Base-by-base conservation (phyloP, 2,888 invertebrate species). In the Balanococcus diminutus region DNA sequence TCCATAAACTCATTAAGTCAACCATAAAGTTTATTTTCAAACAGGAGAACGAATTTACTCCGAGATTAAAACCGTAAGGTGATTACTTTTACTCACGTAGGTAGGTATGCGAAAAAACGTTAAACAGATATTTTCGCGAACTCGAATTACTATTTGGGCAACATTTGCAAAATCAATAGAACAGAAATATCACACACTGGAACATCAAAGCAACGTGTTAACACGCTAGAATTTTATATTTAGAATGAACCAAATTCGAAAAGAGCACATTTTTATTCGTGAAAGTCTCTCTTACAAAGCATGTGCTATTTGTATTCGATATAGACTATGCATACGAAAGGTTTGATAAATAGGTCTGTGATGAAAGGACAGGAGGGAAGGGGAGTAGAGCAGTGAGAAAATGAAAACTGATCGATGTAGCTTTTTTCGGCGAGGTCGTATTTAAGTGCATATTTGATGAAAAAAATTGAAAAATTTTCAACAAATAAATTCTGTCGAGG, bases 191-290 rank as follows among this genome's bases (percentile, higher is more conserved):
- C 36, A 8, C 28, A 11, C 2, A 67, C 28, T 28, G 32, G 28
- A 75, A 75, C 75, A 75, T 75, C 75, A 75, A 75, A 75, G 75
- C 36, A 32, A 31, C 67, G 28, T 28, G 51, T 75, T 75, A 67
- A 75, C 75, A 75, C 61, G 61, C 61, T 67, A 67, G 14, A 28
- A 67, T 28, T 75, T 75, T 75, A 75, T 75, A 75, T 75, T 75
- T 75, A 75, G 75, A 75, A 75, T 32, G 32, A 75, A 75, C 31
- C 36, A 36, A 32, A 75, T 75, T 32, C 32, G 75, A 75, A 75
- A 75, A 36, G 8, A 75, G 75, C 32, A 32, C 75, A 75, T 75
- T 75, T 31, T 67, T 67, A 67, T 67, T 22, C 61, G 61, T 67
- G 61, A 67, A 67, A 28, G 61, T 67, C 61, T 67, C 61, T 25